Base-by-base conservation (phyloP, 2,797 vertebrate genomes). In the Tenualosa ilisha region DNA sequence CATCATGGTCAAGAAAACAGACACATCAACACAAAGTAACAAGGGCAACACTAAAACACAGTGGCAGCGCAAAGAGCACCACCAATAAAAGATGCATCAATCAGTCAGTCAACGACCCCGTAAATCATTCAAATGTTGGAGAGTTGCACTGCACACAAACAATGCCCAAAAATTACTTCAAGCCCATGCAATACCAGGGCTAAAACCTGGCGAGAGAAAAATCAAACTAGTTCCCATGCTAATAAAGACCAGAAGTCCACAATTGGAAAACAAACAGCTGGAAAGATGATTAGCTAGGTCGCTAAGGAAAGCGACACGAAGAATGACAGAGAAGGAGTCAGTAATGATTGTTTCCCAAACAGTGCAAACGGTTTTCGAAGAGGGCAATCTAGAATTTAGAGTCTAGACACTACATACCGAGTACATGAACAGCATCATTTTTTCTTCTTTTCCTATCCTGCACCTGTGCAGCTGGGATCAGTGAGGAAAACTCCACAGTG, bases 381-480 rank as follows among this genome's bases (percentile, higher is more conserved):
- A 79, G 40, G 37, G 86, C 56, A 56, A 56, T 56, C 54, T 20
- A 56, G 54, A 56, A 81, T 56, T 83, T 26, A n/a, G 54, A 56
- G 68, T 56, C 84, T 26, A 20, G 86, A 89, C 85, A 53, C 54
- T 89, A 90, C 90, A 83, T 90, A 90, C 90, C 87, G 83, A 88
- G 83, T 53, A 8, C 54, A 7, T 84, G 87, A 83, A 40, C 86
- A 24, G 72, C 86, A 75, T 86, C 86, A 46, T 82, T 86, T 85
- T 88, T 86, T 86, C 88, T 86, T 84, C 88, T 89, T 86, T 88
- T 90, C 88, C 86, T 88, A 89, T 89, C 88, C 83, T 86, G 85
- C 75, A 87, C 85, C 87, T 89, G 89, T 86, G 31, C 82, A 85
- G 86, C 88, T 91, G 88, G 84, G 85, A 82, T 88, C 83, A 85